Conservation (phyloP, 2,888 invertebrate species). For the Agrochola lychnidis region DNA sequence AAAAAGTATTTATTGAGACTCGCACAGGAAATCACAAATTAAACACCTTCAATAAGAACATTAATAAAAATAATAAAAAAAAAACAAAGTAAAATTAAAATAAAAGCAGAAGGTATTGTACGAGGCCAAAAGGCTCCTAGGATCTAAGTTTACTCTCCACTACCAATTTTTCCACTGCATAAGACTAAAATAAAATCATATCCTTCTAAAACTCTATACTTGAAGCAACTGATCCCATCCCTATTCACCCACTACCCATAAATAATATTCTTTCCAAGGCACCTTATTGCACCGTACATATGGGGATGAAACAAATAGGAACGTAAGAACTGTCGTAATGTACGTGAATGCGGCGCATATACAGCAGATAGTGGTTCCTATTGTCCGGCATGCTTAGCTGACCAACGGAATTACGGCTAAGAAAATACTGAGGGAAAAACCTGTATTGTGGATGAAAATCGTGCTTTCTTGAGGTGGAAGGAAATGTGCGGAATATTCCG, state of each 20-base stretch:
- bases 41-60: too few species aligned
- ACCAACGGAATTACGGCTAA: constrained; percentile 75
- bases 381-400: constrained; percentile 84
- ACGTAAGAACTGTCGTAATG: constrained; percentile 77
- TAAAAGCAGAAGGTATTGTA: too few species aligned
- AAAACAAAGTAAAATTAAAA: too few species aligned
- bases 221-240: constrained; percentile 40
- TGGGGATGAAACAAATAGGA: constrained; percentile 84
- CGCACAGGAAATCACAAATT: too few species aligned
- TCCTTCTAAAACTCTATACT: background rate
- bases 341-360: constrained; percentile 69
- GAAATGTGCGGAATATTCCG: constrained; percentile 27
- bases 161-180: background rate
- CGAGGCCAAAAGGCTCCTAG: too few species aligned
- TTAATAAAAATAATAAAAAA: too few species aligned
- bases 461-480: constrained; percentile 55
- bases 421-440: constrained; percentile 62
- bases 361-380: constrained; percentile 77
- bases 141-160: background rate
- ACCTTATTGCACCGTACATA: constrained; percentile 83
- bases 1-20: too few species aligned
- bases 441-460: constrained; percentile 56
- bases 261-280: constrained; percentile 88
- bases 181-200: background rate
- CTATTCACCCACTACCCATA: constrained; percentile 77